Base-by-base conservation (phyloP, 92 coral and sea anemone genomes). In the Heliopora coerulea region DNA sequence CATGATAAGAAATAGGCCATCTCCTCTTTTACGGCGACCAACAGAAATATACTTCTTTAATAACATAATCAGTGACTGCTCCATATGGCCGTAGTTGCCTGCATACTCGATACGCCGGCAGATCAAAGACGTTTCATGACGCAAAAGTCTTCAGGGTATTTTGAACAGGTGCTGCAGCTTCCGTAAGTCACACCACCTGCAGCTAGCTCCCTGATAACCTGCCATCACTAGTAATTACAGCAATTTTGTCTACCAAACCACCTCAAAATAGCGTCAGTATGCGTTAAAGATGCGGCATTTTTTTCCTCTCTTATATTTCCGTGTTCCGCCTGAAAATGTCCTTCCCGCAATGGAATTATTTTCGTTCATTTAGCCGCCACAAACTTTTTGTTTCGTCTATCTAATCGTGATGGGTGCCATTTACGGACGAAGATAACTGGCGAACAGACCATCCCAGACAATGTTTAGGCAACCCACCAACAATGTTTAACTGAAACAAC, bases 101-200 rank as follows among this genome's bases (percentile, higher is more conserved):
- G 20, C 40, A 67, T 49, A 50, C 62, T 4, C 44, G 77, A 15
- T 70, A 9, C 31, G 31, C 26, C 59, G 74, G 74, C 7, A 19
- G 23, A 67, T 67, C 74, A 67, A 67, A 67, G 74, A 1, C 25
- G 17, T n/a, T 6, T 33, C 30, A 7, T 67, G 72, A 67, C 74
- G 74, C 33, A 49, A 34, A 24, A 34, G 74, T 25, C 37, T 67
- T 67, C 17, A 31, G 32, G 77, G 64, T 62, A 3, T 31, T 70
- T 68, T 52, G 7, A 27, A 62, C 63, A 70, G 77, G 63, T 70
- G 77, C 27, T 0, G 40, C 2, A 13, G 50, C 35, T 70, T 70
- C 77, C 77, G 77, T 67, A 13, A 2, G 13, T 25, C 27, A 23
- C 18, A 49, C 21, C 35, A n/a, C 63, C 20, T 33, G 42, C 58